These are phyloP conservation scores for Spermophilus dauricus DNA, from an alignment of 2,113 vertebrate genomes.

Conservation along the genomic window DNA sequence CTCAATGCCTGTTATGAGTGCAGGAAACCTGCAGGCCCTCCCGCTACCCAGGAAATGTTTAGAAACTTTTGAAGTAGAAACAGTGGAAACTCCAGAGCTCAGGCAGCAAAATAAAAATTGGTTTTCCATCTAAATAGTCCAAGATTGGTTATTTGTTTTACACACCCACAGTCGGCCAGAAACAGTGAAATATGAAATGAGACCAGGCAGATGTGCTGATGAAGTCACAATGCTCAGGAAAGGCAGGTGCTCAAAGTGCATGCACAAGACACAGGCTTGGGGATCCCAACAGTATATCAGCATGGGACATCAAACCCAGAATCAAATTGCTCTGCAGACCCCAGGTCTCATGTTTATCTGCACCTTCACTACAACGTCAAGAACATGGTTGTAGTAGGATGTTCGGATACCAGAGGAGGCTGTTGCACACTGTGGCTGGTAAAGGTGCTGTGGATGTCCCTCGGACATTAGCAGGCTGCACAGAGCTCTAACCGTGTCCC, in stretches of 20 bases:
- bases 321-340: background rate
- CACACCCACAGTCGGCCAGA: background rate
- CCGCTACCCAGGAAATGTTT: background rate
- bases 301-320: fast-evolving
- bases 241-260: background rate
- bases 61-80: background rate
- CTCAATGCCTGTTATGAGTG: no score
- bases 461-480: fast-evolving
- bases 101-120: background rate
- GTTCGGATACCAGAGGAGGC: fast-evolving
- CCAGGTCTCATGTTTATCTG: fast-evolving
- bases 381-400: fast-evolving
- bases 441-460: background rate
- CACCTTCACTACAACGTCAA: fast-evolving
- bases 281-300: fast-evolving
- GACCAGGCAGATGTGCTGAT: no score
- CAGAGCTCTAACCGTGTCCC: fast-evolving
- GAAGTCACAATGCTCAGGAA: no score
- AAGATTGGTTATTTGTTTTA: background rate
- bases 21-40: no score
- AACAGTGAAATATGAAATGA: background rate
- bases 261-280: fast-evolving
- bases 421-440: background rate
- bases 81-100: background rate
- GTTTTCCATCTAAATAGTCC: background rate